These are phyloP conservation scores for Glaucidium brasilianum DNA, from an alignment of 2,113 vertebrate species.

Conservation along the genomic window DNA sequence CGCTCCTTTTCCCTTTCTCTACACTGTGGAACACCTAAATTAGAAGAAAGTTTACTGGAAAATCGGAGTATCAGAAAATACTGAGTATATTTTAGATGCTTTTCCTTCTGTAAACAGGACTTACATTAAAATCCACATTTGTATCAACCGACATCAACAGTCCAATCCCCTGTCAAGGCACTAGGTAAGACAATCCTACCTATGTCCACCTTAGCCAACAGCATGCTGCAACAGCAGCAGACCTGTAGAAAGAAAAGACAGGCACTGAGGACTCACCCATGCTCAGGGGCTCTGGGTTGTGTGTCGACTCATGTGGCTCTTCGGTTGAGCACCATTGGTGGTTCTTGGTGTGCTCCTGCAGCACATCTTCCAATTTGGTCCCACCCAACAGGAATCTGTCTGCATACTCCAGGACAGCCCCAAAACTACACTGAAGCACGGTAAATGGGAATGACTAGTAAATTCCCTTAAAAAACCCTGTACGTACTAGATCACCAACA, in stretches of 20 bases:
- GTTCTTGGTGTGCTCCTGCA: neutral
- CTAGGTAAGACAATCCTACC: neutral
- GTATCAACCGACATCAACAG: neutral
- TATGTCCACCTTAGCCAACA: neutral
- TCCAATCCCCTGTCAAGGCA: neutral
- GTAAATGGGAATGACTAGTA: neutral
- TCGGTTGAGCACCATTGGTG: accelerated
- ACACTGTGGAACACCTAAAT: neutral
- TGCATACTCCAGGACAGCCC: neutral
- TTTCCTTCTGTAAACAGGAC: neutral
- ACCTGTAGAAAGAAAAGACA: neutral
- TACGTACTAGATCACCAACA: neutral
- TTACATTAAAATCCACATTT: neutral
- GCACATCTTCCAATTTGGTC: accelerated
- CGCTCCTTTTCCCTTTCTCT: neutral
- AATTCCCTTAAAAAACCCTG: neutral
- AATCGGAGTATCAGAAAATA: neutral
- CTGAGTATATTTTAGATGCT: neutral
- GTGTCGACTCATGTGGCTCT: accelerated
- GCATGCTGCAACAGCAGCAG: neutral
- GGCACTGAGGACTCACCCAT: accelerated
- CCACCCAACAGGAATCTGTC: neutral
- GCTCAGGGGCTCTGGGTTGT: neutral
- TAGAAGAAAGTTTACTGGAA: neutral
- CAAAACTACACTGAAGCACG: neutral